Percentiles rank a stretch among this genome's conserved stretches.
phyloP scores from a whole-genome alignment of 2,113 vertebrate species.

The Alectura lathami region DNA sequence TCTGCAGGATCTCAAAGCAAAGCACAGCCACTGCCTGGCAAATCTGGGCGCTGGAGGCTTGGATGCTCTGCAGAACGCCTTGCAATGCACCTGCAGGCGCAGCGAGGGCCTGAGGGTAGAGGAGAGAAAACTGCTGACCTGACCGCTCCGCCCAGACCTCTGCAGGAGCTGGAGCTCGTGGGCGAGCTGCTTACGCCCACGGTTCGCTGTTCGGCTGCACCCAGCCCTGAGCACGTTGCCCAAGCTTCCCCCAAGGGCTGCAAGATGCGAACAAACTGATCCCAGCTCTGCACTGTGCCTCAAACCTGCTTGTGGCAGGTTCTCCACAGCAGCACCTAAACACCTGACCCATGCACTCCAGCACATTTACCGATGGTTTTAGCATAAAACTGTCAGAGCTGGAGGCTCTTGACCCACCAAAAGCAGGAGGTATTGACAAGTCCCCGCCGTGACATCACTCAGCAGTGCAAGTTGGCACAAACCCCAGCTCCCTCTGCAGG shows the following conservation, averaged over 20 bases:
- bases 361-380: neutral
- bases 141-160: neutral
- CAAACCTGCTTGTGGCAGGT: too few species aligned
- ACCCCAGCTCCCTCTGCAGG: neutral
- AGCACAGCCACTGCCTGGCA: neutral
- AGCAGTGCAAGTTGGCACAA: neutral
- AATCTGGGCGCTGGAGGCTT: neutral
- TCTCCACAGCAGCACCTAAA: too few species aligned
- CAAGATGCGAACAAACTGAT: neutral
- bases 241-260: neutral
- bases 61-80: neutral
- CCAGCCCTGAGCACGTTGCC: neutral
- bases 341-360: neutral
- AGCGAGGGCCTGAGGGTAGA: fast-evolving
- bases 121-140: neutral
- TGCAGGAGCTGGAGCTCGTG: neutral
- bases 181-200: neutral
- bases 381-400: neutral
- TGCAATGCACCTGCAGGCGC: neutral
- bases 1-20: neutral
- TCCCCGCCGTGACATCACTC: neutral
- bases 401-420: neutral
- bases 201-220: neutral
- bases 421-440: neutral
- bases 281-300: neutral